Conservation (phyloP, 2,113 vertebrate genomes). For the Pelecanus crispus region DNA sequence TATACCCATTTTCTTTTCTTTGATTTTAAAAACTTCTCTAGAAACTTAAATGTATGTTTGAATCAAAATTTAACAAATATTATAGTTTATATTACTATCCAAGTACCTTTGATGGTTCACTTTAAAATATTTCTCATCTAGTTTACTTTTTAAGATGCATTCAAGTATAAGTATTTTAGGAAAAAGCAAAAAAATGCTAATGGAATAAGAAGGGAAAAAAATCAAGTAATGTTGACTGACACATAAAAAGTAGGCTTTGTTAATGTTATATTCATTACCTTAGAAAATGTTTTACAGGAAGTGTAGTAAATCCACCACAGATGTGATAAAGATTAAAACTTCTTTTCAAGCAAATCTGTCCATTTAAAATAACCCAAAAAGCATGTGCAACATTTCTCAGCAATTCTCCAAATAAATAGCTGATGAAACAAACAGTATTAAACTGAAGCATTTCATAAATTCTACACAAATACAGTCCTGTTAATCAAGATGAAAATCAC, state of each 20-base stretch:
- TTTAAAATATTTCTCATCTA: not conserved
- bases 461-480: not conserved
- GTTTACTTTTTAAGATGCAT: not conserved
- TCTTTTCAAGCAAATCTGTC: constrained; percentile 28
- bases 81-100: not conserved
- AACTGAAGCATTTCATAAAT: not conserved
- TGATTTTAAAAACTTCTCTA: not conserved
- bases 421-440: not conserved
- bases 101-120: not conserved
- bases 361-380: constrained; percentile 44
- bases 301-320: constrained; percentile 27
- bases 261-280: constrained; percentile 19
- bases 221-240: not conserved
- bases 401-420: not conserved
- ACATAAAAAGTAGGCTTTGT: not conserved
- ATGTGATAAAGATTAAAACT: constrained; percentile 49
- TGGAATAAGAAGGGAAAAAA: not conserved
- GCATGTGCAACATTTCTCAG: constrained; percentile 20
- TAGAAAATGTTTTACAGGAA: not conserved
- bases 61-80: not conserved
- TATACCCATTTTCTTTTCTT: not conserved
- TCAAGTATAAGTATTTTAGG: not conserved
- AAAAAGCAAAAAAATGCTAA: not conserved
- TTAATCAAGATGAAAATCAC: not conserved
- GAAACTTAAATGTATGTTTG: not conserved